Base-by-base conservation (phyloP, 2,888 invertebrate species). In the Choreutis nemorana region DNA sequence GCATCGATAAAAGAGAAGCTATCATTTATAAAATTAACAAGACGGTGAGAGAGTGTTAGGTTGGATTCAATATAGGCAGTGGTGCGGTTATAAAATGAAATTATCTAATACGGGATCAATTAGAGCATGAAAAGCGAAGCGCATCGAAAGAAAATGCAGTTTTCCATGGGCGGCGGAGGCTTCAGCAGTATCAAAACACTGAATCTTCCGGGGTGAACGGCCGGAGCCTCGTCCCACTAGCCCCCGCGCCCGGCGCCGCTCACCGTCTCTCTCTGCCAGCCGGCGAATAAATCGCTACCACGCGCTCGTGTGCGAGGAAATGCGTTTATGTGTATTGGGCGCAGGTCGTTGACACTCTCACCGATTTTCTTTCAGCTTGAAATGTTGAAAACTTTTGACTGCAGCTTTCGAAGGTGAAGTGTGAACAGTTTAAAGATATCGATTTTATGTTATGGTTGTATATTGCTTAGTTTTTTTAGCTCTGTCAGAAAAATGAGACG, bases 171-270 rank as follows among this genome's bases (percentile, higher is more conserved):
- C 50, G 49, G 42, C 50, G 57, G 60, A 72, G 73, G 75, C 71
- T 72, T 56, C 56, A 52, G 64, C 64, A 65, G 68, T 75, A 78
- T 77, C 77, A 78, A 77, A 78, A 79, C 77, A 79, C 64, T 75
- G 75, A 64, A 75, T 80, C 71, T 77, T 75, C 72, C 77, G 78
- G 75, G 79, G 78, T 80, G 66, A 73, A 73, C 55, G 77, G 49
- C 75, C 78, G 51, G 48, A 41, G 50, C 56, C 57, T 55, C 60
- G 55, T 55, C 51, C 55, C 62, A 55, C 62, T 55, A 55, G 52
- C 55, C 55, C 55, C 45, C 44, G 45, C 28, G 24, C 28, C 22
- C 28, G 26, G 40, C 45, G 43, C 55, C 64, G 42, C 62, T 52
- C 59, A 59, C 50, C 42, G 55, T 55, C 59, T 54, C 54, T 42